Percentiles rank a stretch among this genome's conserved stretches.
phyloP scores from a whole-genome alignment of 2,797 vertebrate genomes.

The Alauda arvensis region DNA sequence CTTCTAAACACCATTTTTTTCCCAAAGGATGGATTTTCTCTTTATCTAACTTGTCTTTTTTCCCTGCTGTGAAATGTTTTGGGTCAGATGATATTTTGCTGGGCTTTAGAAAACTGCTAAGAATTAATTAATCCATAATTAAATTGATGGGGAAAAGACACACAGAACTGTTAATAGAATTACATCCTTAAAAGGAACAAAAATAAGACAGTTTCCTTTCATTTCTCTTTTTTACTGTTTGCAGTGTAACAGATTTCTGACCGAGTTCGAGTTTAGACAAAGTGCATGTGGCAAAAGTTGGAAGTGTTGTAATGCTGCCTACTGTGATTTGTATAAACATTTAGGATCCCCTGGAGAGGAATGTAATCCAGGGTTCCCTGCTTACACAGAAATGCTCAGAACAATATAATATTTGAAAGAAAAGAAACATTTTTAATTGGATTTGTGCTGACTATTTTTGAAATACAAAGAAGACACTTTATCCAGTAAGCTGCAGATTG shows the following conservation, averaged over 20 bases:
- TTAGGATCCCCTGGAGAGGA: constrained; percentile 55
- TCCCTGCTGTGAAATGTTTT: constrained; percentile 56
- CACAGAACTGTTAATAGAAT: constrained; percentile 50
- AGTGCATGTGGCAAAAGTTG: constrained; percentile 59
- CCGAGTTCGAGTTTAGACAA: constrained; percentile 47
- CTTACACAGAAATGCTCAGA: constrained; percentile 34
- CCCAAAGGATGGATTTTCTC: constrained; percentile 22
- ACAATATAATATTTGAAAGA: constrained; percentile 52
- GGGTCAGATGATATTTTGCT: constrained; percentile 43
- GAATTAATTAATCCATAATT: constrained; percentile 62
- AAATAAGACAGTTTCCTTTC: constrained; percentile 46
- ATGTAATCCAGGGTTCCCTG: constrained; percentile 57
- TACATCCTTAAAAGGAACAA: constrained; percentile 48
- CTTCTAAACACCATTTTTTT: constrained; percentile 24
- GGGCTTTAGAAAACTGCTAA: constrained; percentile 47
- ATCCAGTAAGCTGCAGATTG: constrained; percentile 49
- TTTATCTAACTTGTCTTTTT: constrained; percentile 49
- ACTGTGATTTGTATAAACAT: constrained; percentile 62
- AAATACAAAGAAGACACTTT: constrained; percentile 38
- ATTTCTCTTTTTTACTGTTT: constrained; percentile 41
- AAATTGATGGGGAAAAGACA: constrained; percentile 27
- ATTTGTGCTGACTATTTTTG: constrained; percentile 51
- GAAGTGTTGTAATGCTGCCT: constrained; percentile 61
- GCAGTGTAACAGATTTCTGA: constrained; percentile 46
- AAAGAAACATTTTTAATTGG: constrained; percentile 57